phyloP scores from a whole-genome alignment of 2,888 invertebrate genomes.

The Phengaris alcon region DNA sequence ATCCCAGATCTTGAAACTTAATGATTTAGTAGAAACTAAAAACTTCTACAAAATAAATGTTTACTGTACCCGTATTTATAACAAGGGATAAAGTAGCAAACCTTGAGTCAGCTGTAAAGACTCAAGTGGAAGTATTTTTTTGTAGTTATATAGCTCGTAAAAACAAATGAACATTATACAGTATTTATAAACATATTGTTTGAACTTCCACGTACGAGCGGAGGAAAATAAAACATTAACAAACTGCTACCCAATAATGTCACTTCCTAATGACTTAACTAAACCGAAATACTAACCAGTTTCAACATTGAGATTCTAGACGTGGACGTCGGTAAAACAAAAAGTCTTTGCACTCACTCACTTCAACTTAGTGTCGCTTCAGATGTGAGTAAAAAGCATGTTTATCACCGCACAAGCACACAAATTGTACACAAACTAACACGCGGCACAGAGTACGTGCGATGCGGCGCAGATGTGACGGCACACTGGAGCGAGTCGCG shows the following conservation, averaged over 20 bases:
- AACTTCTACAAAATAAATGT: not conserved
- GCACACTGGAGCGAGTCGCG: not conserved
- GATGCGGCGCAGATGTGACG: not conserved
- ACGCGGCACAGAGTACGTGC: constrained; percentile 4
- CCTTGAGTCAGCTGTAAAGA: not conserved
- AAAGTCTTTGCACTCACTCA: constrained; percentile 62
- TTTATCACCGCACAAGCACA: constrained; percentile 26
- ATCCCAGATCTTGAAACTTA: not conserved
- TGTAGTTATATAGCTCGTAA: not conserved
- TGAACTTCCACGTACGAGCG: not conserved
- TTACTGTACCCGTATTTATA: not conserved
- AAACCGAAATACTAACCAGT: constrained; percentile 61
- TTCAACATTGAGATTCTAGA: constrained; percentile 57
- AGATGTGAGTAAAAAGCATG: constrained; percentile 24
- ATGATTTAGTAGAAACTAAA: not conserved
- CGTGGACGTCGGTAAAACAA: not conserved
- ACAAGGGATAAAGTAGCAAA: not conserved
- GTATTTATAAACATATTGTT: not conserved
- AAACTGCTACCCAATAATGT: constrained; percentile 8
- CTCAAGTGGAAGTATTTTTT: not conserved
- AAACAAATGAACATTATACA: not conserved
- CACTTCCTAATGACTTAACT: constrained; percentile 38
- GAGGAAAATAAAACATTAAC: not conserved
- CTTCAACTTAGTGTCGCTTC: constrained; percentile 54
- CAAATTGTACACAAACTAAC: constrained; percentile 16